Percentiles rank a stretch among this genome's conserved stretches.
Conservation (phyloP, 2,797 vertebrate species). For the Melanotaenia parkinsoni region DNA sequence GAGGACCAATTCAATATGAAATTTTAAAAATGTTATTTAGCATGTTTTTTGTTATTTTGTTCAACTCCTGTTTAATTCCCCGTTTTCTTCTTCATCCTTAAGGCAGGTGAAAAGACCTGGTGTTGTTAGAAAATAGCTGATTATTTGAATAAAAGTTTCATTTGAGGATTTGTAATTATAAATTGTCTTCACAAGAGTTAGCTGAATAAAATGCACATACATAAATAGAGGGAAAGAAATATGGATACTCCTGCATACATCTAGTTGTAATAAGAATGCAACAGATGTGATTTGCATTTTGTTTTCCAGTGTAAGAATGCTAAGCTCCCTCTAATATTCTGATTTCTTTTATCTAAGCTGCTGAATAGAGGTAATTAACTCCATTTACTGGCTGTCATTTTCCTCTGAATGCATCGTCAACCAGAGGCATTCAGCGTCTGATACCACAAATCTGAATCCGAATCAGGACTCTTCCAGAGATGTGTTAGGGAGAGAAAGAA, state of each 20-base stretch:
- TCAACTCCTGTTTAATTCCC: background rate
- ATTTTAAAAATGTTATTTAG: too few relatives aligned
- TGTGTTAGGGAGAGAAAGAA: background rate
- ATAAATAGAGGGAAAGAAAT: background rate
- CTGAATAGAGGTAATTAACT: slow-evolving; percentile 58
- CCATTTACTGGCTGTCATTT: slow-evolving; percentile 42
- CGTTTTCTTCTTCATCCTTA: background rate
- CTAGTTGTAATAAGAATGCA: background rate
- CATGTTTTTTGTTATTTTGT: background rate
- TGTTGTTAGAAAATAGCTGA: background rate
- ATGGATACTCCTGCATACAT: background rate
- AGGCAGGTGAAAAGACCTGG: background rate
- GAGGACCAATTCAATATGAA: too few relatives aligned
- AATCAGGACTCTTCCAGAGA: slow-evolving; percentile 1
- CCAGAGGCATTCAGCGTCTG: slow-evolving; percentile 12
- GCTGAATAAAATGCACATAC: background rate
- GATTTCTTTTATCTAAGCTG: slow-evolving; percentile 10
- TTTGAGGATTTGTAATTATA: too few relatives aligned
- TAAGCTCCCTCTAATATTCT: slow-evolving; percentile 23
- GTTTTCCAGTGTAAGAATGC: slow-evolving; percentile 9
- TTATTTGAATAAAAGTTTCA: background rate
- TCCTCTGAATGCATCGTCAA: slow-evolving; percentile 28
- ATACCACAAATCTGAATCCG: background rate
- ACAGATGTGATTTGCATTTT: slow-evolving; percentile 29
- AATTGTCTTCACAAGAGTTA: background rate